phyloP scores from a whole-genome alignment of 1,140 invertebrate genomes.

The Eciton burchellii region DNA sequence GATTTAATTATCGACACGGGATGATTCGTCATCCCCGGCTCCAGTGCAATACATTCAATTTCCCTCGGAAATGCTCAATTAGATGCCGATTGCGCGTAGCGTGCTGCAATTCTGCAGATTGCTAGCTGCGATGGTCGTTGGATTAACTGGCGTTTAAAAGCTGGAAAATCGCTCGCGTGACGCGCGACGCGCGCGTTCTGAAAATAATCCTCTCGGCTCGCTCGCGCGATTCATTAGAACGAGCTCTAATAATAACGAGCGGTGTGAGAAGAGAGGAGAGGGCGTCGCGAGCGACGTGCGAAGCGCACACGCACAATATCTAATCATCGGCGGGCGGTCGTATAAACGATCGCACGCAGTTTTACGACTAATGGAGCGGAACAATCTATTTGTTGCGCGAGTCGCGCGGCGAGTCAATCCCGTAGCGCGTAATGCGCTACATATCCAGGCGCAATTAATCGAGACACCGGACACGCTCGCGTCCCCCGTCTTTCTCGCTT shows the following conservation, averaged over 20 bases:
- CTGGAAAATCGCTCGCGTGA: constrained; percentile 38
- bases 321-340: constrained; percentile 44
- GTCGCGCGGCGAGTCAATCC: neutral
- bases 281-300: neutral
- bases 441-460: constrained; percentile 34
- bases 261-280: neutral
- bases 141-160: constrained; percentile 16
- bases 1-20: constrained; percentile 21
- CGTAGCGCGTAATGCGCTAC: neutral
- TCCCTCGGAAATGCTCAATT: constrained; percentile 14
- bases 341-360: constrained; percentile 57
- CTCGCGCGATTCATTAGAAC: constrained; percentile 27
- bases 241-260: constrained; percentile 46
- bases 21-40: constrained; percentile 27
- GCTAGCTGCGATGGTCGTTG: constrained; percentile 25
- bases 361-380: constrained; percentile 67
- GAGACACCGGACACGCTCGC: neutral
- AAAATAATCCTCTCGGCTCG: constrained; percentile 55
- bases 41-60: constrained; percentile 48
- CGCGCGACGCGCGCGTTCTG: neutral
- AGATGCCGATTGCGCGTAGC: constrained; percentile 45
- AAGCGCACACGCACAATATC: constrained; percentile 33
- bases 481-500: constrained; percentile 25
- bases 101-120: constrained; percentile 27
- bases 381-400: constrained; percentile 57